Evolutionary conservation across 2,797 vertebrate genomes (phyloP).

Genomic region (Bryconaethiops microstoma): DNA sequence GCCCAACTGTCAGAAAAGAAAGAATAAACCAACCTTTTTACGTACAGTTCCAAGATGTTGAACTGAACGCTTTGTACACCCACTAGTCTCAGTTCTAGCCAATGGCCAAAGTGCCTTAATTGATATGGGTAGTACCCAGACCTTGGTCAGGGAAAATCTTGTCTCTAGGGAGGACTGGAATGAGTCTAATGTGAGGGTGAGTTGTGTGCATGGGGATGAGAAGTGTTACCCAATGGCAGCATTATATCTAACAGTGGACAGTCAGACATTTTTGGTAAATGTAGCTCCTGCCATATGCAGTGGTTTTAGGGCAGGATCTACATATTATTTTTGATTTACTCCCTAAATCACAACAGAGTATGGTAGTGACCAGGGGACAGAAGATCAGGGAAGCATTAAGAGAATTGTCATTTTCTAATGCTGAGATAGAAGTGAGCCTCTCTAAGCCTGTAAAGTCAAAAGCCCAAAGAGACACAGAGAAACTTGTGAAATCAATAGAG

Average conservation of each 20-base stretch:
- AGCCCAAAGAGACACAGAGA: background rate
- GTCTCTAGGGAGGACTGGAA: no score
- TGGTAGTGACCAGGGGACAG: no score
- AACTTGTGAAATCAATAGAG: background rate
- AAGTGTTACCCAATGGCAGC: background rate
- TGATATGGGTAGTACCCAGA: background rate
- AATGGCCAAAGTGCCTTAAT: background rate
- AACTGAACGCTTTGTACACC: background rate
- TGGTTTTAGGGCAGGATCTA: conserved; percentile 11
- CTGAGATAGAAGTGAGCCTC: background rate
- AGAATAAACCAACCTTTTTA: background rate
- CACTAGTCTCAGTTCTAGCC: background rate
- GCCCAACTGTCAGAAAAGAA: background rate
- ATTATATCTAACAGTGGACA: background rate
- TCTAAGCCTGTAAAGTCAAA: background rate
- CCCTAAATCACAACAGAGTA: no score
- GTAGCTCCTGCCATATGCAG: conserved; percentile 12
- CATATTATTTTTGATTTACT: conserved; percentile 2
- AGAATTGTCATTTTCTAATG: no score
- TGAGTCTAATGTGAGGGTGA: no score
- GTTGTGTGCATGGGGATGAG: conserved; percentile 38
- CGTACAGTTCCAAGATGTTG: background rate
- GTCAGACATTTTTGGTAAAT: conserved; percentile 20
- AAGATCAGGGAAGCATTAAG: no score
- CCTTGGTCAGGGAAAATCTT: no score